Conservation (phyloP, 2,797 vertebrate genomes). For the Xenentodon cancila region DNA sequence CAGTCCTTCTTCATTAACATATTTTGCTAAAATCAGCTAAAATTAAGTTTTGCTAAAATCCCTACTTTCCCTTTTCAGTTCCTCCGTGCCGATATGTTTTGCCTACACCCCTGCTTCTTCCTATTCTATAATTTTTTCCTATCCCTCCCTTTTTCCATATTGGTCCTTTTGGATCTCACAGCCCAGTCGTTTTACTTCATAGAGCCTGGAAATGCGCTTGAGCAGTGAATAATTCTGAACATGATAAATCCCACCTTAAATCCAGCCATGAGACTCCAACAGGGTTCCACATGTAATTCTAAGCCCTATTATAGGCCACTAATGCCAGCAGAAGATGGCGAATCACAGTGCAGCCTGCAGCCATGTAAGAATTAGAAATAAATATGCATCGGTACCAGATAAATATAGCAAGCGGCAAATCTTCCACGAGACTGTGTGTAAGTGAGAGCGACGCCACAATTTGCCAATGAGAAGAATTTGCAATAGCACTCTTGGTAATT, state of each 20-base stretch:
- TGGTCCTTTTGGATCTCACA: slow-evolving; percentile 75
- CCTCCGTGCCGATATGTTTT: slow-evolving; percentile 49
- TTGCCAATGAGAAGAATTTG: slow-evolving; percentile 81
- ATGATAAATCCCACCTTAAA: slow-evolving; percentile 86
- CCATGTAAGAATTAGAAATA: slow-evolving; percentile 88
- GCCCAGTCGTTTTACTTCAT: slow-evolving; percentile 71
- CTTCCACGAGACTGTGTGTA: slow-evolving; percentile 74
- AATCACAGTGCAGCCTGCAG: slow-evolving; percentile 85
- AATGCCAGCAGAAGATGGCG: slow-evolving; percentile 85
- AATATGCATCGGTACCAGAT: slow-evolving; percentile 86
- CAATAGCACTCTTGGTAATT: slow-evolving; percentile 85
- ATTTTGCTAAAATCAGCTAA: slow-evolving; percentile 75
- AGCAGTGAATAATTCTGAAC: slow-evolving; percentile 84
- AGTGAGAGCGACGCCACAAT: slow-evolving; percentile 74
- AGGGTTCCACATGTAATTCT: slow-evolving; percentile 86
- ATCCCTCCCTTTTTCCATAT: slow-evolving; percentile 67
- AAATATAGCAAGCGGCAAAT: slow-evolving; percentile 87
- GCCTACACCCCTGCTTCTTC: slow-evolving; percentile 51
- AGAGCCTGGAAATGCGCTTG: slow-evolving; percentile 75
- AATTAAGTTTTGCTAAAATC: slow-evolving; percentile 71
- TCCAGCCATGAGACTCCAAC: slow-evolving; percentile 83
- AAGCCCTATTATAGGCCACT: slow-evolving; percentile 85
- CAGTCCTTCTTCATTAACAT: slow-evolving; percentile 44
- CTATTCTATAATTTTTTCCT: slow-evolving; percentile 64
- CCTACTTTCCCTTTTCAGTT: slow-evolving; percentile 36